Evolutionary conservation across 2,797 vertebrate genomes (phyloP), one percentile per base, ranked within the genome.

Genomic region (Chiloscyllium punctatum): DNA sequence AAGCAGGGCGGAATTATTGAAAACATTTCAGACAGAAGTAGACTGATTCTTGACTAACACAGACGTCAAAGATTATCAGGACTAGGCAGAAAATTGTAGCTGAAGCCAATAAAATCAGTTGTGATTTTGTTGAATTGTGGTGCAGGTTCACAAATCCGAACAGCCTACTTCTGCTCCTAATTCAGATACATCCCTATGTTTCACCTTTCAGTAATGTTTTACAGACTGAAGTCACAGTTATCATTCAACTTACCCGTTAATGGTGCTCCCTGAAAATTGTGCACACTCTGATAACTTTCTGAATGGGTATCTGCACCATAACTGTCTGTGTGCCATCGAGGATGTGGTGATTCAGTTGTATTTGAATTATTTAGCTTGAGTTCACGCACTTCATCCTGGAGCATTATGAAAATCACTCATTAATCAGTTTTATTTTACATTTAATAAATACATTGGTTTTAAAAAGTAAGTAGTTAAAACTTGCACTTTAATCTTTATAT

Each of bases 301-400:
- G 98, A 97, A 74, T 98, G 97, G 15, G 98, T 96, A 42, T 99
- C 99, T 23, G 98, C 97, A 96, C 97, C 97, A 25, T 98, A 99
- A 96, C 96, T 98, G 77, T 99, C 99, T 72, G 98, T 95, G 96
- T 98, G 98, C 97, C 98, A 98, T 90, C 98, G 98, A 84, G 97
- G 97, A 96, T 98, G 98, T 96, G 98, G 98, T 16, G 98, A 98
- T 0, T 97, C 96, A 66, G 97, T 97, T 6, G 97, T 96, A 18
- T 97, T 98, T 96, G 98, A 98, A 94, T 97, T 97, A 95, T 98
- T 99, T 96, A 98, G 98, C 97, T 98, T 98, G 97, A 99, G 97
- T 96, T 99, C 99, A 96, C 99, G 98, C 97, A 99, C 98, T 97
- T 99, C 99, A 97, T 99, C 99, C 99, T 99, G 95, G 96, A 48